Base-by-base conservation (phyloP, 2,113 vertebrate genomes). In the Eulacestoma nigropectus region DNA sequence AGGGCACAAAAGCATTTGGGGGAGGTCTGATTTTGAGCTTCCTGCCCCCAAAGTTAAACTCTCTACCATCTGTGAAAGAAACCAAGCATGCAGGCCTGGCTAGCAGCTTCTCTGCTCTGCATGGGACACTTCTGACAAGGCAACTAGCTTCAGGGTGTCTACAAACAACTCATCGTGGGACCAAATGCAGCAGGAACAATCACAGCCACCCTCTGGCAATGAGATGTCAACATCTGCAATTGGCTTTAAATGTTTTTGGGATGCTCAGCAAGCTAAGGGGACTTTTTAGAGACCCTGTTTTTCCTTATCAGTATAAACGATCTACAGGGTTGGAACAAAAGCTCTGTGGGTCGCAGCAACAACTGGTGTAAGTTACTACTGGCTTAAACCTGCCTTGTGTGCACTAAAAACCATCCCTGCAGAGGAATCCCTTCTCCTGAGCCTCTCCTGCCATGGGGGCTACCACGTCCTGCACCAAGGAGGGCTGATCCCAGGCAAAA, bases 401-500 rank as follows among this genome's bases (percentile, higher is more conserved):
- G 23, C 4, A 3, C 21, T 19, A 17, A 55, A 60, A 73, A 6
- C 6, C 18, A 46, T 12, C 41, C 37, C 70, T 79, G 44, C 21
- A 30, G 70, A 39, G 14, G 22, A 73, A 53, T 49, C 37, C 47
- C 39, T 93, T 57, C 50, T 82, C 32, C 81, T 2, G 4, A 70
- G 42, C 60, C 39, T 72, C 81, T 64, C 23, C 53, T 82, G 37
- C 49, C 2, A 1, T 0, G 0, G 1, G 7, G n/a, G 37, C 26
- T 77, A 33, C 13, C n/a, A 57, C 4, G 4, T 59, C 44, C 82
- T 67, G 41, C 49, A 17, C 16, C 59, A 64, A 20, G 39, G 22
- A 86, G 44, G 8, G 65, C 55, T 49, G 32, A 70, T 46, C 11
- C 25, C 2, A 2, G 17, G 62, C 11, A 30, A 46, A 78, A 68